These are phyloP conservation scores for Panagrolaimus sp. DNA, from an alignment of 1,140 invertebrate species.

Conservation along the genomic window DNA sequence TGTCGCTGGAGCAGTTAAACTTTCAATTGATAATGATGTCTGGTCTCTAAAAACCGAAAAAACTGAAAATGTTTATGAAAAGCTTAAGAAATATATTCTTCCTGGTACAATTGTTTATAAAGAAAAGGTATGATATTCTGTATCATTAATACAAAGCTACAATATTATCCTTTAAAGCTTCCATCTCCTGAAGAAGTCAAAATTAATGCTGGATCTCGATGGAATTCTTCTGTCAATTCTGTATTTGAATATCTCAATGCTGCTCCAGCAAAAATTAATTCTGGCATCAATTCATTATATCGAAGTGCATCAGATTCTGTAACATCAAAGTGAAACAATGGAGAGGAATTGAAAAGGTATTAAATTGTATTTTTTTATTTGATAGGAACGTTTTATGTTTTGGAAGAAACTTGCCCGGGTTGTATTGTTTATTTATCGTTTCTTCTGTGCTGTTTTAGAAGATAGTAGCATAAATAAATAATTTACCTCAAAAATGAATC, in stretches of 20 bases:
- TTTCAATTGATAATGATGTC: conserved; percentile 24
- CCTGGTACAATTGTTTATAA: conserved; percentile 23
- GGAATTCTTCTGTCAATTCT: conserved; percentile 16
- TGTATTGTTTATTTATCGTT: too few species aligned
- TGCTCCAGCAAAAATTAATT: conserved; percentile 13
- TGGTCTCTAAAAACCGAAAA: conserved; percentile 18
- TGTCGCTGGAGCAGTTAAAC: conserved; percentile 20
- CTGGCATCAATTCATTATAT: conserved; percentile 10
- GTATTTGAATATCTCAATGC: conserved; percentile 15
- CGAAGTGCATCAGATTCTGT: not conserved
- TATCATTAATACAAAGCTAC: not conserved
- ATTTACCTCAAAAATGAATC: too few species aligned
- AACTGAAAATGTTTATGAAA: conserved; percentile 8
- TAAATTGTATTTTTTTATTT: too few species aligned
- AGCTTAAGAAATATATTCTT: conserved; percentile 21
- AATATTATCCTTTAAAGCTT: not conserved
- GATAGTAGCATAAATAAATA: too few species aligned
- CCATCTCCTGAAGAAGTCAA: conserved; percentile 18
- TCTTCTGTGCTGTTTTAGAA: too few species aligned
- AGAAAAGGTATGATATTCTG: conserved; percentile 21
- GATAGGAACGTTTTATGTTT: too few species aligned
- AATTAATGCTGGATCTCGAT: conserved; percentile 5
- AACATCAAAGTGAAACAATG: too few species aligned
- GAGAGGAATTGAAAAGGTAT: too few species aligned
- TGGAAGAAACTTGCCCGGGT: too few species aligned